Evolutionary conservation across 2,888 invertebrate genomes (phyloP), one percentile per base, ranked within the genome.

Genomic region (Geotrupes spiniger): DNA sequence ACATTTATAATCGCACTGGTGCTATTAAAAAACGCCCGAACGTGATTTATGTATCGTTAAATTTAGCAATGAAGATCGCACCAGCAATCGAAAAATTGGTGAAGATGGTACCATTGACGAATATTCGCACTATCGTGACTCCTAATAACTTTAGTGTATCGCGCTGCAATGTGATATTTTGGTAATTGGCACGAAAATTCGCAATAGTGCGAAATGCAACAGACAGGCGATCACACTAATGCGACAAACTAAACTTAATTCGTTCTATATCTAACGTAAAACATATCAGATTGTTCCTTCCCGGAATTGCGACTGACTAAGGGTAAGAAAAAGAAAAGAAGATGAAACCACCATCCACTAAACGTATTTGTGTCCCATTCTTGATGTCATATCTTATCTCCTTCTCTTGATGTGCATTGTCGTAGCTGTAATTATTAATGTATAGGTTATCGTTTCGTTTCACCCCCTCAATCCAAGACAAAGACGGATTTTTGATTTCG

Each of bases 221-320:
- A n/a, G n/a, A n/a, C n/a, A n/a, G n/a, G n/a, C 21, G 6, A 21
- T 21, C 21, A 21, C 21, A 6, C 21, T 21, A 21, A 6, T 21
- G 21, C 21, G 21, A 21, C 6, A 21, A 21, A 21, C 8, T 11
- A 31, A 31, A 12, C 8, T 11, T 11, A 3, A 4, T 10, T 31
- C 11, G 9, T 27, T 27, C 6, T 21, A 21, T 21, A 6, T 21
- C 21, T 4, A 21, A 21, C 21, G 21, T 46, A 42, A 62, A 57
- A 67, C 65, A 67, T 66, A 67, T 67, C 67, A 64, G 57, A 61
- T 49, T 52, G 56, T 61, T 63, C 59, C 59, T 52, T 46, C 44
- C 51, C 43, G 15, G 15, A 25, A 17, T 11, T 38, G 12, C 8
- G 11, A 21, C 15, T 14, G 11, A 38, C 9, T 17, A 38, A 38